These are phyloP conservation scores for Otis tarda DNA, from an alignment of 2,113 vertebrate genomes.

Conservation along the genomic window DNA sequence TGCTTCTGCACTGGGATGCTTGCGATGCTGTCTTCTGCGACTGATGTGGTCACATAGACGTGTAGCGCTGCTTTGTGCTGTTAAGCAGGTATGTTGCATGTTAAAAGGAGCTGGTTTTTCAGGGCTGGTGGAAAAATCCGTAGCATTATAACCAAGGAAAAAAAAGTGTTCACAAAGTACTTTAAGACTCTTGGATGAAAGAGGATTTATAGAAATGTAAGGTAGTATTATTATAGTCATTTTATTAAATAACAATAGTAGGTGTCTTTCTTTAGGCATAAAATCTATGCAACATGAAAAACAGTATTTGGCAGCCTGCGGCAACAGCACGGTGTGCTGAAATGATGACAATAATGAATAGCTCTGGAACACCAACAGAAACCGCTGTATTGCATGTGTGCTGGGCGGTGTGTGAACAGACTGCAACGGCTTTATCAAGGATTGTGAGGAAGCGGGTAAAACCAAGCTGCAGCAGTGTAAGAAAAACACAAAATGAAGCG, in stretches of 20 bases:
- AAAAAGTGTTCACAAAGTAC: not conserved
- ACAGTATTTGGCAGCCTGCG: not conserved
- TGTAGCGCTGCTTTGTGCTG: not conserved
- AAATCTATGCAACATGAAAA: not conserved
- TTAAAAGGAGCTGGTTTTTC: not conserved
- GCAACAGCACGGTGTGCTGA: not conserved
- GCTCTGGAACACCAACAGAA: not conserved
- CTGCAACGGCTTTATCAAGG: not conserved
- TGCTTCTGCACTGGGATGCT: not conserved
- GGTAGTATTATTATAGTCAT: not conserved
- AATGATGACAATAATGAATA: not conserved
- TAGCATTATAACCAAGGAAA: not conserved
- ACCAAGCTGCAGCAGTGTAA: not conserved
- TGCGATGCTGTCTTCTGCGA: not conserved
- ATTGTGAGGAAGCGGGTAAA: not conserved
- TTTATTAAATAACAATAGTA: slow-evolving; percentile 8
- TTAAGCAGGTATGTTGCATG: not conserved
- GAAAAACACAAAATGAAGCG: not conserved
- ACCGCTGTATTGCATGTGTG: not conserved
- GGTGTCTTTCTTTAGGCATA: not conserved
- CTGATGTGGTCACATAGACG: too few relatives aligned
- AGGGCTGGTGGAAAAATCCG: accelerated
- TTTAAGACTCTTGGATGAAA: not conserved
- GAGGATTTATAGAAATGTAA: not conserved
- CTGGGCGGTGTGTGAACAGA: not conserved